Percentiles rank a stretch among this genome's conserved stretches.
Evolutionary conservation across 1,140 invertebrate species (phyloP).

Genomic region (Neoseiulus cucumeris): DNA sequence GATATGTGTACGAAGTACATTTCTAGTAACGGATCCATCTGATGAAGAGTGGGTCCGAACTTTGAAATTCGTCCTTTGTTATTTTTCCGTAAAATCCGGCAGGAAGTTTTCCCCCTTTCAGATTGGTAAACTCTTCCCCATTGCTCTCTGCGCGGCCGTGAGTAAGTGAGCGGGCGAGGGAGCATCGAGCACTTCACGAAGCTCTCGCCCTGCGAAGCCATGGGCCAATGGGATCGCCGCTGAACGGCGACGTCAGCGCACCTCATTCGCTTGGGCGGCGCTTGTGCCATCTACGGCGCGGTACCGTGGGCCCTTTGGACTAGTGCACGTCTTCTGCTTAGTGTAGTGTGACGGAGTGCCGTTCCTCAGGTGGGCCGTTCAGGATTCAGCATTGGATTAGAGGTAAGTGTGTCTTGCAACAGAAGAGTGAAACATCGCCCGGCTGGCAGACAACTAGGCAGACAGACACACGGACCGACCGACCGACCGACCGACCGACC

Average conservation of each 20-base stretch:
- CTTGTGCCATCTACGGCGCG: neutral
- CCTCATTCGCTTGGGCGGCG: neutral
- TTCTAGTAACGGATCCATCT: too few relatives aligned
- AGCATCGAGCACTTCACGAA: slow-evolving; percentile 1
- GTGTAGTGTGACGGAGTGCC: slow-evolving; percentile 9
- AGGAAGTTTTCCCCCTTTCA: too few relatives aligned
- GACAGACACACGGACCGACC: too few relatives aligned
- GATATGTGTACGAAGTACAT: too few relatives aligned
- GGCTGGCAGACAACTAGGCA: too few relatives aligned
- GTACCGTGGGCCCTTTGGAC: neutral
- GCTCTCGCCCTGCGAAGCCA: neutral
- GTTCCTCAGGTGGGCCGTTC: slow-evolving; percentile 7
- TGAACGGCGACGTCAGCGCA: slow-evolving; percentile 6
- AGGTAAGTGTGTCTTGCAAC: neutral
- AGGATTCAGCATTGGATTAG: neutral
- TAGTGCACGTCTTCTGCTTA: slow-evolving; percentile 11
- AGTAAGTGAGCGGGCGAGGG: neutral
- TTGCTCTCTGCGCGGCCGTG: too few relatives aligned
- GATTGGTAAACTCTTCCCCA: too few relatives aligned
- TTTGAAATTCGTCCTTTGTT: too few relatives aligned
- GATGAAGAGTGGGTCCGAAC: too few relatives aligned
- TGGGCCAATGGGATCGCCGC: neutral
- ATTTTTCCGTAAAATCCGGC: too few relatives aligned
- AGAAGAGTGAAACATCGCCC: too few relatives aligned
- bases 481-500: too few relatives aligned